Evolutionary conservation across 2,888 invertebrate species (phyloP).

Genomic region (Ennomos fuscantarius): DNA sequence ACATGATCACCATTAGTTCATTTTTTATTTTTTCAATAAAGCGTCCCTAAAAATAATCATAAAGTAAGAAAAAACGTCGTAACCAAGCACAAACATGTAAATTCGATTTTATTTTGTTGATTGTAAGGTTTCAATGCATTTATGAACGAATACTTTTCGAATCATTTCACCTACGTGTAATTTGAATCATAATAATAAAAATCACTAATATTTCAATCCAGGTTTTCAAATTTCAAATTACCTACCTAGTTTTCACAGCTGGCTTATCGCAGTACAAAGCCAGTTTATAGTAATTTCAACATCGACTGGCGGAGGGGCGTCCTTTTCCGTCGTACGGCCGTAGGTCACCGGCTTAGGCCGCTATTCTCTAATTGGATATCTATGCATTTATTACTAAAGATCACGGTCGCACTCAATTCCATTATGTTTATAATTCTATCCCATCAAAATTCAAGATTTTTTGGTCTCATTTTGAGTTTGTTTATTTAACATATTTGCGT

Average conservation of each 20-base stretch:
- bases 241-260: not conserved
- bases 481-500: constrained; percentile 55
- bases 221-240: no score
- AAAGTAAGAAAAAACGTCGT: no score
- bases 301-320: constrained; percentile 14
- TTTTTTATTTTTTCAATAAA: no score
- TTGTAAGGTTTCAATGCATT: no score
- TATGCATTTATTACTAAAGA: constrained; percentile 41
- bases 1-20: no score
- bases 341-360: constrained; percentile 35
- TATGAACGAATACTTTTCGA: no score
- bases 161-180: no score
- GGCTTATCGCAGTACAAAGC: constrained; percentile 9
- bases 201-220: no score
- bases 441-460: constrained; percentile 28
- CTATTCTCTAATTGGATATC: constrained; percentile 47
- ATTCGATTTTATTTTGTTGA: no score
- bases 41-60: no score
- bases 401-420: constrained; percentile 38
- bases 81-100: no score
- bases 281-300: constrained; percentile 23
- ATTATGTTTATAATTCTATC: constrained; percentile 23
- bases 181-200: no score
- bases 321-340: constrained; percentile 25
- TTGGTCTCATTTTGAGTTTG: constrained; percentile 31